Evolutionary conservation across 2,113 vertebrate species (phyloP).

Genomic region (Sylvietta virens): DNA sequence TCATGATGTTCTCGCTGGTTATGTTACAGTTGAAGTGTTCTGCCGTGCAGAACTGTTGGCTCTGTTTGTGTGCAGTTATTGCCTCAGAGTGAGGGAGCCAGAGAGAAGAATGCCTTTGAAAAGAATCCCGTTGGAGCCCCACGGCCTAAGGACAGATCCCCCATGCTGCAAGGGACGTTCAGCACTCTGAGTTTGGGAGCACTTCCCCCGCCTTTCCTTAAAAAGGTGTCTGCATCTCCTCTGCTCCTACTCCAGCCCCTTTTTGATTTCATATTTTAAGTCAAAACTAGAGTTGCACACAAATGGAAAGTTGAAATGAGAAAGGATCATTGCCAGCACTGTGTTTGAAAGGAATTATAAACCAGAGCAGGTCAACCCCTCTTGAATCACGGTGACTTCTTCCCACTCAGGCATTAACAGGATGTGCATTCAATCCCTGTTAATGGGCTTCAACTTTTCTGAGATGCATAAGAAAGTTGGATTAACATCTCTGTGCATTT

Average conservation of each 20-base stretch:
- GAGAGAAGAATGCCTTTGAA: not conserved
- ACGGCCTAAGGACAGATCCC: not conserved
- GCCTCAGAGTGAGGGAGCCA: not conserved
- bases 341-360: not conserved
- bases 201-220: not conserved
- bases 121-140: not conserved
- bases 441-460: not conserved
- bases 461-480: not conserved
- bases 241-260: accelerated
- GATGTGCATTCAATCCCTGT: not conserved
- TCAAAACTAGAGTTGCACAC: not conserved
- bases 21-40: not conserved
- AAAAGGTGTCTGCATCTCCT: not conserved
- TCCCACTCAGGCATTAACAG: not conserved
- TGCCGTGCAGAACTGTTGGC: not conserved
- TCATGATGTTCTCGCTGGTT: not conserved
- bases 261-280: not conserved
- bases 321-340: not conserved
- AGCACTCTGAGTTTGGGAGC: accelerated
- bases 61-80: not conserved
- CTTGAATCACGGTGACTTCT: not conserved
- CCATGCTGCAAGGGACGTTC: accelerated
- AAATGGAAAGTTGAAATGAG: not conserved
- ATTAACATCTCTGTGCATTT: not conserved
- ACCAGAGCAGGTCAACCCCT: not conserved